These are phyloP conservation scores for Pemphredon lugubris DNA, from an alignment of 2,888 invertebrate genomes.

Conservation along the genomic window DNA sequence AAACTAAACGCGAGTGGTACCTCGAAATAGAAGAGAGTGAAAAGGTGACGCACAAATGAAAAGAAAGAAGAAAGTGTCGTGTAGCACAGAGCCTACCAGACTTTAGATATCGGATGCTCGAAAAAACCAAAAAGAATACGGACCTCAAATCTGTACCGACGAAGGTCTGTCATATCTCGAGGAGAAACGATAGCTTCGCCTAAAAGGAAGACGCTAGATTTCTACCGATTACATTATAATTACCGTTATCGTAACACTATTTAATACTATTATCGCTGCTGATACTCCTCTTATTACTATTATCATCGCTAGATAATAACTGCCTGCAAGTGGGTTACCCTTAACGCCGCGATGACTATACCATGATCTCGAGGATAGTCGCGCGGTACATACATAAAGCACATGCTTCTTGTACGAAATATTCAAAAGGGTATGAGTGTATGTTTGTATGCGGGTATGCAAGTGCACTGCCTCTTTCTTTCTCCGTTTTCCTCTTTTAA, in stretches of 20 bases:
- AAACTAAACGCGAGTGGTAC: too few relatives aligned
- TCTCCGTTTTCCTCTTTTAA: conserved; percentile 2
- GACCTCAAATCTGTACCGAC: too few relatives aligned
- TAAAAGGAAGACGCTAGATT: conserved; percentile 45
- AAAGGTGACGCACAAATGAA: too few relatives aligned
- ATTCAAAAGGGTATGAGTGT: neutral
- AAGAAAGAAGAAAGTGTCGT: too few relatives aligned
- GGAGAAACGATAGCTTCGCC: too few relatives aligned
- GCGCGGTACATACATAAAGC: neutral
- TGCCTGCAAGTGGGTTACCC: conserved; percentile 8
- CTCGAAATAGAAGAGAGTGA: too few relatives aligned
- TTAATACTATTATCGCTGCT: conserved; percentile 54
- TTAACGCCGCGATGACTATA: neutral
- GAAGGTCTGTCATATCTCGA: too few relatives aligned
- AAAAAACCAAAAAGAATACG: too few relatives aligned
- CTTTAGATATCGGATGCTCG: too few relatives aligned
- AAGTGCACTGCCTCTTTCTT: conserved; percentile 23
- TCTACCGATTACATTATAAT: conserved; percentile 53
- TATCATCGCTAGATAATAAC: conserved; percentile 46
- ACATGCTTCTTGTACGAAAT: neutral
- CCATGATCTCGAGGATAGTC: neutral
- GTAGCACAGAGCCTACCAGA: too few relatives aligned
- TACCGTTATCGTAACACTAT: conserved; percentile 44
- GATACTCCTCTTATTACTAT: conserved; percentile 55
- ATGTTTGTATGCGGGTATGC: neutral